Evolutionary conservation across 2,113 vertebrate genomes (phyloP), one percentile per base, ranked within the genome.

Genomic region (Diphyllodes magnificus): DNA sequence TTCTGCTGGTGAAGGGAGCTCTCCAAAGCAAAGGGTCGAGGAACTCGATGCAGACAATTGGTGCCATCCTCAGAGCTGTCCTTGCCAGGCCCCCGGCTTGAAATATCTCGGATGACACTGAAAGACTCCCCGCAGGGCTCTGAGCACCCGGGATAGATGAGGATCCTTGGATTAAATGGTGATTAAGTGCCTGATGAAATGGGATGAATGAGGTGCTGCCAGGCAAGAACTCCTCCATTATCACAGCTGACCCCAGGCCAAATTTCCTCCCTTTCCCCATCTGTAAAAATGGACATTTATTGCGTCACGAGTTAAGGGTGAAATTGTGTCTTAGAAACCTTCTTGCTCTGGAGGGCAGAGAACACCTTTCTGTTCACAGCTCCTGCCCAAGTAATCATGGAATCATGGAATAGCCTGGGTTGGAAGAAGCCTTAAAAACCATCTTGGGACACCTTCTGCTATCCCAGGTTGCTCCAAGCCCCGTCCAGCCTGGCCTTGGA

Each of bases 191-290:
- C 68, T 96, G 92, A 90, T 0, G 24, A 25, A 88, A 63, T 10
- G 30, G 82, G 79, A 91, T 93, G 93, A 70, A 91, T 77, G 92
- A 95, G 90, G 82, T 80, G 86, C 95, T 56, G n/a, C 39, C n/a
- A 91, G 82, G 89, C 87, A 92, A 95, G 90, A 92, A 35, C 72
- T 94, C 42, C 72, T 92, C 60, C 69, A 92, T 96, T 93, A 94
- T 66, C 86, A 33, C 51, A 56, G 60, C 80, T 91, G 79, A 95
- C 92, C 88, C 72, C 4, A 0, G 85, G 94, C 71, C 88, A 93
- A 33, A 90, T 35, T 60, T 44, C 25, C 18, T 90, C 51, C 6
- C 0, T 66, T 77, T 73, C 27, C 68, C 28, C 44, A 24, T 90
- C 66, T 70, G 71, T 86, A 86, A 93, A 88, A 96, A 73, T 79